Base-by-base conservation (phyloP, 1,140 invertebrate species). In the Hylaeus anthracinus region DNA sequence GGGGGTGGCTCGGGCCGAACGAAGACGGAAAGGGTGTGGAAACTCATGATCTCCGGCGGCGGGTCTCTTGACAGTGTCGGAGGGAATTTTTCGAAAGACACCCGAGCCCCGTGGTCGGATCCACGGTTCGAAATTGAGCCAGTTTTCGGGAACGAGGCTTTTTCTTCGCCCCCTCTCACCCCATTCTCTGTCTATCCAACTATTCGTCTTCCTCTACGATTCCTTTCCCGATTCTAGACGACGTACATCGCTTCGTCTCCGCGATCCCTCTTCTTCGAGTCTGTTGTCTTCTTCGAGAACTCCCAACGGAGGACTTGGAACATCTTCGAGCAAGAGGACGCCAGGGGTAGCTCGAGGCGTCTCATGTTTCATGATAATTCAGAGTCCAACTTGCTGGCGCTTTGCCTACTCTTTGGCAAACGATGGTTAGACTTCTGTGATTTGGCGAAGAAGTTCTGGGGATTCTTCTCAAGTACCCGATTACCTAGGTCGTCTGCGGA, bases 111-210 rank as follows among this genome's bases (percentile, higher is more conserved):
- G 65, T 51, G 55, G 41, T 79, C 45, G 63, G 56, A 37, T 64
- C 53, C 67, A 5, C 61, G 58, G 26, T 53, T 80, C 64, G 67
- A 85, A 87, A 89, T 87, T 81, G 87, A 89, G 75, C 79, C 55
- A 88, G 83, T 86, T 84, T 85, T 79, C 60, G 63, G 26, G 80
- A 82, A 84, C 9, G 26, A 75, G 43, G 53, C 43, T 76, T 53
- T 84, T 76, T 51, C 64, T 71, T 72, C 53, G 39, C 67, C 1
- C 48, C 61, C 53, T 55, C 26, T 9, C 10, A 6, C 2, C 45
- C 51, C 15, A 12, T 58, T 56, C 26, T 65, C 2, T n/a, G 10
- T 14, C 51, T 41, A 41, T 72, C 48, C 10, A 0, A 58, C 10
- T 66, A 66, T 78, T 15, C 72, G 53, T 75, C 41, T 12, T 15